These are phyloP conservation scores for Heliocidaris erythrogramma DNA, from an alignment of 35 echinoderm and acorn worm genomes.

Conservation along the genomic window DNA sequence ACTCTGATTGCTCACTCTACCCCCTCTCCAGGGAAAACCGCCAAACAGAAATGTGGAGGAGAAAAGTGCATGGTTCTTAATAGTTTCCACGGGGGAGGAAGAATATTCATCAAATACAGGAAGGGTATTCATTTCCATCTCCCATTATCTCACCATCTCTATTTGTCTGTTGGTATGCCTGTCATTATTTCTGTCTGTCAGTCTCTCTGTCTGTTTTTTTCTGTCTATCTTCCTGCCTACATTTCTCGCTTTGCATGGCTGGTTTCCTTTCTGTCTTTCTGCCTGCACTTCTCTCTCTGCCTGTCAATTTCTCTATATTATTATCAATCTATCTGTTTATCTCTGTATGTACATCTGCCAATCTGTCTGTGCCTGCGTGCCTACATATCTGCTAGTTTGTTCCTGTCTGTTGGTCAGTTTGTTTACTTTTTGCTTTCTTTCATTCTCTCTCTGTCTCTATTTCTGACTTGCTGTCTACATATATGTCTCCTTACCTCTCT, in stretches of 20 bases:
- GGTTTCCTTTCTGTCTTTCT: slow-evolving; percentile 4
- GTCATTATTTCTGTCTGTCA: background rate
- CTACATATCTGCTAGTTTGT: too few relatives aligned
- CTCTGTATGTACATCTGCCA: background rate
- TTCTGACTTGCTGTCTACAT: background rate
- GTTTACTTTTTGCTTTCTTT: too few relatives aligned
- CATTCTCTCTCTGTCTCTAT: background rate
- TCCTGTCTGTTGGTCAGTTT: too few relatives aligned
- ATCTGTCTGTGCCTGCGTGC: too few relatives aligned
- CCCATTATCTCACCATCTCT: background rate
- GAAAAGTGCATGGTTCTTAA: background rate
- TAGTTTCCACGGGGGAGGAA: background rate
- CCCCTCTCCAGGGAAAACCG: background rate
- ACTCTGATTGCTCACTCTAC: background rate
- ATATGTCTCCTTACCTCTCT: background rate
- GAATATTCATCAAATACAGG: slow-evolving; percentile 12
- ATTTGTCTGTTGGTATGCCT: background rate
- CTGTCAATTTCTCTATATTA: background rate
- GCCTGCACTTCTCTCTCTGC: background rate
- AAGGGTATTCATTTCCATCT: background rate
- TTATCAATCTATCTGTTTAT: background rate
- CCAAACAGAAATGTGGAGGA: background rate
- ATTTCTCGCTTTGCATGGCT: background rate
- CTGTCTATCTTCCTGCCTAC: background rate
- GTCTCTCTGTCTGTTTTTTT: background rate